Base-by-base conservation (phyloP, 2,113 vertebrate species). In the Datnioides undecimradiatus region DNA sequence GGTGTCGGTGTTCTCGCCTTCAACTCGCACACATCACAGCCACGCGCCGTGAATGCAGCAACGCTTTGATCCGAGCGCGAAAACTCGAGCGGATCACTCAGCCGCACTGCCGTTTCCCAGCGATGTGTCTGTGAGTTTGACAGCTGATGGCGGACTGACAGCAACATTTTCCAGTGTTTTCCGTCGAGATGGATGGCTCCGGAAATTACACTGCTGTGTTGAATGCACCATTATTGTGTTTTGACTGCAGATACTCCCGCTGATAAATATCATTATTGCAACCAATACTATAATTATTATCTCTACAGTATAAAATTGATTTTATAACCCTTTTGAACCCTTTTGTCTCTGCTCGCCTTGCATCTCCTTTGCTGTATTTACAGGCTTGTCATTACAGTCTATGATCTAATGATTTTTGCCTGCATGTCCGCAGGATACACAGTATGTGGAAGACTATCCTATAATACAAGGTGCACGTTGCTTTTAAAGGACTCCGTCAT, bases 101-200 rank as follows among this genome's bases (percentile, higher is more conserved):
- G 59, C 58, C 17, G 1, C 52, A 13, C 43, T 27, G 23, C 58
- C 41, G 31, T 82, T 76, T 62, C 41, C n/a, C 54, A 71, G 11
- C 23, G n/a, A 82, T 55, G 23, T 41, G 14, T 83, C 76, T 41
- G 73, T 19, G 63, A 67, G 17, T 78, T n/a, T 71, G 73, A 83
- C 73, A 75, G 40, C 1, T 75, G 82, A 78, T 6, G 51, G 55
- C 62, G 49, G 71, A 78, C 17, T 75, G 70, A 78, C 68, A 73
- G 80, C 62, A 45, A 57, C 14, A 55, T 48, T 52, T 31, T 58
- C 40, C 25, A 48, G 14, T 17, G n/a, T 55, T 76, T 76, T 41
- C 52, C 58, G 31, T 49, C 5, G 6, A 75, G 75, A 83, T 12
- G 11, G 29, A 68, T 12, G 46, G 33, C 51, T 54, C 76, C 21